A percentile compares a stretch with the other conserved stretches of the same genome.
These are phyloP conservation scores for Alitta virens DNA, from an alignment of 2,888 invertebrate species.

Conservation along the genomic window DNA sequence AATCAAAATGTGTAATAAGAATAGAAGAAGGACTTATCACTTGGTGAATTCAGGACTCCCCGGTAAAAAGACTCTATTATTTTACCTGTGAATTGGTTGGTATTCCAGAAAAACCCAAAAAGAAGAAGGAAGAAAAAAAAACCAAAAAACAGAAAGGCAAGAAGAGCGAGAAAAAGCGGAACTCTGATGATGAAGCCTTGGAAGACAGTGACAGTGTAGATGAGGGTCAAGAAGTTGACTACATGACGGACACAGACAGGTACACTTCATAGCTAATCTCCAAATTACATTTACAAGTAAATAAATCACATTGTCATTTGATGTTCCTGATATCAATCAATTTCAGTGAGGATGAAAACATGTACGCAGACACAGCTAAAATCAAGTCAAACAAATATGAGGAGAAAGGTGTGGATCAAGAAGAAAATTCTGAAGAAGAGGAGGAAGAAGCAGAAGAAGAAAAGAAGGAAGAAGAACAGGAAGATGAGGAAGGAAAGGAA, in stretches of 20 bases:
- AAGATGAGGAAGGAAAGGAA: conserved; percentile 31
- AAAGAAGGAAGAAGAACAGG: conserved; percentile 48
- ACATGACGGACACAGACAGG: conserved; percentile 72
- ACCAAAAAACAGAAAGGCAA: conserved; percentile 12
- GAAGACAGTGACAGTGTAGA: conserved; percentile 98
- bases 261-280: no score
- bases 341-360: conserved; percentile 31
- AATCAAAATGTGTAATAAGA: background rate
- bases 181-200: conserved; percentile 74
- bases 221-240: conserved; percentile 90
- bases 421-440: conserved; percentile 58
- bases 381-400: conserved; percentile 64
- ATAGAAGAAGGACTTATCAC: no score
- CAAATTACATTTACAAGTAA: no score
- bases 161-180: conserved; percentile 71
- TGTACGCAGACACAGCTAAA: conserved; percentile 41
- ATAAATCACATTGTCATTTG: no score
- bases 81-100: no score
- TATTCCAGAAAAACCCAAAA: conserved; percentile 25
- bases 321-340: no score
- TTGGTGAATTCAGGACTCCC: background rate
- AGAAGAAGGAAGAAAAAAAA: conserved; percentile 34
- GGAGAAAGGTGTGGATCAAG: conserved; percentile 86
- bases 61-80: conserved; percentile 2
- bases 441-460: conserved; percentile 72